Evolutionary conservation across 1,140 invertebrate species (phyloP).

Genomic region (Nixonia krombeini): DNA sequence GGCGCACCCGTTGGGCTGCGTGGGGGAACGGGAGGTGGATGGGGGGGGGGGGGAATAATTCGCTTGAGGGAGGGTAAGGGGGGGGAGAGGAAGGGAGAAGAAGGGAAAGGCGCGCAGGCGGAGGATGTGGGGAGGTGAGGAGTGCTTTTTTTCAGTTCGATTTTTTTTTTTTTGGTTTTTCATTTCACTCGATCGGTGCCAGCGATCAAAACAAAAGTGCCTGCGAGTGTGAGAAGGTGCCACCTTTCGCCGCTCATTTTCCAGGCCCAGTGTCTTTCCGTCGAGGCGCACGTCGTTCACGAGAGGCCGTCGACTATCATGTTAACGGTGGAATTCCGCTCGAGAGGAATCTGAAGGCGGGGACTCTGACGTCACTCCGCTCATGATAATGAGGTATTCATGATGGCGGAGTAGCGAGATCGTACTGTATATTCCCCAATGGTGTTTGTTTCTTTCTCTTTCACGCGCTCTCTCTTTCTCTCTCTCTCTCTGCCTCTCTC

Average conservation of each 20-base stretch:
- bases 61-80: too few relatives aligned
- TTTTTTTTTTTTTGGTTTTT: neutral
- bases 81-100: constrained; percentile 4
- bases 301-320: constrained; percentile 45
- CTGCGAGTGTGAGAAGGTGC: neutral
- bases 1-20: too few relatives aligned
- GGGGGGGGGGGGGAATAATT: too few relatives aligned
- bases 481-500: constrained; percentile 21
- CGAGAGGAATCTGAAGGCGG: constrained; percentile 78
- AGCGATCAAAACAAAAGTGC: constrained; percentile 10
- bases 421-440: constrained; percentile 41
- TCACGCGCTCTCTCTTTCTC: constrained; percentile 7
- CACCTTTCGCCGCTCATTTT: neutral
- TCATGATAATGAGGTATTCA: constrained; percentile 87
- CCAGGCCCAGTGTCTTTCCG: constrained; percentile 20
- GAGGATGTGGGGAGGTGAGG: constrained; percentile 28
- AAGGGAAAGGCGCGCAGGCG: neutral
- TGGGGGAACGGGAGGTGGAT: too few relatives aligned
- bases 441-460: constrained; percentile 24
- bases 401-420: constrained; percentile 81
- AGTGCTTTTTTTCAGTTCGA: constrained; percentile 13
- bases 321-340: constrained; percentile 80
- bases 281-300: constrained; percentile 25
- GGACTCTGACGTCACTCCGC: constrained; percentile 80
- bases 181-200: constrained; percentile 1